A percentile compares a stretch with the other conserved stretches of the same genome.
phyloP scores from a whole-genome alignment of 1,140 invertebrate species.

The Bilobella aurantiaca region DNA sequence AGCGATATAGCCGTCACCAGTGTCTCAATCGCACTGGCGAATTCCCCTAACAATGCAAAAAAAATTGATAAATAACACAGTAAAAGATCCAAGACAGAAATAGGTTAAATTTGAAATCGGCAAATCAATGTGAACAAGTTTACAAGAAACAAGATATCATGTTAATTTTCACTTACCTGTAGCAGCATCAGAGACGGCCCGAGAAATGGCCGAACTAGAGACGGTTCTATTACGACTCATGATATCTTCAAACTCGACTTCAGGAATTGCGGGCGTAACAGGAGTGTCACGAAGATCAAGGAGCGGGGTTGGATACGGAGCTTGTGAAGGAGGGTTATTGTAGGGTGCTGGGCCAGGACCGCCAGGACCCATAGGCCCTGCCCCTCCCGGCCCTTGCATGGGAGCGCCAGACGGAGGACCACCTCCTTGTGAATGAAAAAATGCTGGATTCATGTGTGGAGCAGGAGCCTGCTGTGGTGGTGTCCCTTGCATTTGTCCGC shows the following conservation, averaged over 20 bases:
- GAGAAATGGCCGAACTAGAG: constrained; percentile 88
- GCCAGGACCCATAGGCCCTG: constrained; percentile 50
- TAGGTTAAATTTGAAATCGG: too few species aligned
- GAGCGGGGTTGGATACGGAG: constrained; percentile 49
- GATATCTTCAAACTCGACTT: constrained; percentile 99
- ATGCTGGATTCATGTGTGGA: constrained; percentile 91
- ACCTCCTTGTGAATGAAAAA: constrained; percentile 66
- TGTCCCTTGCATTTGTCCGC: neutral
- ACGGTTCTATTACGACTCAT: constrained; percentile 95
- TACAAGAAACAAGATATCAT: too few species aligned
- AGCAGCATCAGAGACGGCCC: constrained; percentile 94
- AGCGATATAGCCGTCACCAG: constrained; percentile 95
- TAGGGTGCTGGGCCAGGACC: too few species aligned
- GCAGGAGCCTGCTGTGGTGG: constrained; percentile 55
- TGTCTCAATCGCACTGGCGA: constrained; percentile 94
- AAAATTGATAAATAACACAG: too few species aligned
- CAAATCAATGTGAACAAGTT: too few species aligned
- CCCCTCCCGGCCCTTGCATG: constrained; percentile 51
- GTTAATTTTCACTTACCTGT: constrained; percentile 46
- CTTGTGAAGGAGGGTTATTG: too few species aligned
- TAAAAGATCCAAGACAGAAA: neutral
- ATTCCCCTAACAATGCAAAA: constrained; percentile 70
- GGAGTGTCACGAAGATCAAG: constrained; percentile 70
- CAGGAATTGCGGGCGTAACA: too few species aligned
- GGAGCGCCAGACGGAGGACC: constrained; percentile 46